Conservation (phyloP, 1,140 invertebrate species). For the Nautilus pompilius region DNA sequence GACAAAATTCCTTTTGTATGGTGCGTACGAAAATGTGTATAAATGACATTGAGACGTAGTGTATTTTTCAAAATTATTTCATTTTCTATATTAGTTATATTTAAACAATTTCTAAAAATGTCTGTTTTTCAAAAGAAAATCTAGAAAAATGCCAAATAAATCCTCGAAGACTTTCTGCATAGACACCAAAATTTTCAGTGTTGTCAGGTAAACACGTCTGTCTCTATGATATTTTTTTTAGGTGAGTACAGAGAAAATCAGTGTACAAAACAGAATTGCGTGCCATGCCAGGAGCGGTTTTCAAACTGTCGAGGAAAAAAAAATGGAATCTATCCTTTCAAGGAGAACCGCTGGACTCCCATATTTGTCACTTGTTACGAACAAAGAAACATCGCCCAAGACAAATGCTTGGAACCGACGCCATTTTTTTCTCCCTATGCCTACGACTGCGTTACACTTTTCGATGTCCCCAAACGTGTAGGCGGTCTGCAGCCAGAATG, state of each 20-base stretch:
- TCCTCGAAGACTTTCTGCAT: no score
- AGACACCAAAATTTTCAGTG: no score
- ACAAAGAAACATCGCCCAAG: slow-evolving; percentile 20
- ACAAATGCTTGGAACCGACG: slow-evolving; percentile 6
- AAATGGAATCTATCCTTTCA: slow-evolving; percentile 28
- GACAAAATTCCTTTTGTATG: no score
- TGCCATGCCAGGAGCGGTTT: slow-evolving; percentile 20
- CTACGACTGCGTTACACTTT: slow-evolving; percentile 9
- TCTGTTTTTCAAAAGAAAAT: no score
- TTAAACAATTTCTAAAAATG: no score
- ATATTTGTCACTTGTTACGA: slow-evolving; percentile 27
- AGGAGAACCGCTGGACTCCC: slow-evolving; percentile 17
- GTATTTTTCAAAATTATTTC: no score
- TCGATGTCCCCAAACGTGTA: slow-evolving; percentile 10
- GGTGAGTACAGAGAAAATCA: slow-evolving; percentile 32
- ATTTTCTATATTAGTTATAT: no score
- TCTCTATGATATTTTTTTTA: slow-evolving; percentile 10
- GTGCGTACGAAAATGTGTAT: no score
- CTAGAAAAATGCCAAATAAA: no score
- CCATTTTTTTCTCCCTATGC: slow-evolving; percentile 19
- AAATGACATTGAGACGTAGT: no score
- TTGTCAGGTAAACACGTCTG: no score
- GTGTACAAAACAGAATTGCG: slow-evolving; percentile 21
- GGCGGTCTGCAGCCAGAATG: slow-evolving; percentile 15
- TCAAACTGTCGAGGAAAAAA: slow-evolving; percentile 27